Evolutionary conservation across 2,888 invertebrate genomes (phyloP).

Genomic region (Drosophila diplacantha): DNA sequence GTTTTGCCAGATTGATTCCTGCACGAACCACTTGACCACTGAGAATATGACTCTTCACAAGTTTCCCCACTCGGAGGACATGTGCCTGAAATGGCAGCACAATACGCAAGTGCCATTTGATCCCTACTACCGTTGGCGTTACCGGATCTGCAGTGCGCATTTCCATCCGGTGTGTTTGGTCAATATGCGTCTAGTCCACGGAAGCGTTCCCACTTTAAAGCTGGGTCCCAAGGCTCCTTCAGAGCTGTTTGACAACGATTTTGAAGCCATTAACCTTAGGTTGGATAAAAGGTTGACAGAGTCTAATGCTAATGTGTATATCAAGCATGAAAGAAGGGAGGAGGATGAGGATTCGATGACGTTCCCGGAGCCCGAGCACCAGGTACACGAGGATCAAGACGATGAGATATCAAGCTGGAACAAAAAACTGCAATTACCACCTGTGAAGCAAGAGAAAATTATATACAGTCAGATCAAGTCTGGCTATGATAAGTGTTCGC

Average conservation of each 20-base stretch:
- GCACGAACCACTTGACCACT: slow-evolving; percentile 56
- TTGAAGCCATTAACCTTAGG: slow-evolving; percentile 39
- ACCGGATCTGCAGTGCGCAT: slow-evolving; percentile 68
- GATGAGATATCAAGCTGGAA: slow-evolving; percentile 25
- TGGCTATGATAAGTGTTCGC: slow-evolving; percentile 63
- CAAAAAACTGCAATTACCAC: slow-evolving; percentile 26
- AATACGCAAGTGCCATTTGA: slow-evolving; percentile 66
- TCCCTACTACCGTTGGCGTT: slow-evolving; percentile 63
- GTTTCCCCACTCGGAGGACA: slow-evolving; percentile 55
- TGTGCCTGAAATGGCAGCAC: slow-evolving; percentile 65
- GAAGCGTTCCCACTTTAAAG: slow-evolving; percentile 68
- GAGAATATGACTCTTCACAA: slow-evolving; percentile 62
- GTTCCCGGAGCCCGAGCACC: slow-evolving; percentile 46
- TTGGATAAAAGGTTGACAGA: slow-evolving; percentile 40
- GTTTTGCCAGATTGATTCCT: slow-evolving; percentile 62
- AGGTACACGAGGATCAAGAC: slow-evolving; percentile 39
- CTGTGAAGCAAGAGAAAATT: slow-evolving; percentile 39
- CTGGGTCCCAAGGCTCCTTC: slow-evolving; percentile 51
- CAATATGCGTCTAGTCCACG: slow-evolving; percentile 54
- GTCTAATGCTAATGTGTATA: slow-evolving; percentile 1
- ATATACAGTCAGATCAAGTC: slow-evolving; percentile 59
- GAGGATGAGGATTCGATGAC: slow-evolving; percentile 33
- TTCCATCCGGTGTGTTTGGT: slow-evolving; percentile 62
- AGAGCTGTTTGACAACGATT: slow-evolving; percentile 57
- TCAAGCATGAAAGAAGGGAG: slow-evolving; percentile 12